These are phyloP conservation scores for Tetrapedia diversipes DNA, from an alignment of 2,888 invertebrate genomes.

Conservation along the genomic window DNA sequence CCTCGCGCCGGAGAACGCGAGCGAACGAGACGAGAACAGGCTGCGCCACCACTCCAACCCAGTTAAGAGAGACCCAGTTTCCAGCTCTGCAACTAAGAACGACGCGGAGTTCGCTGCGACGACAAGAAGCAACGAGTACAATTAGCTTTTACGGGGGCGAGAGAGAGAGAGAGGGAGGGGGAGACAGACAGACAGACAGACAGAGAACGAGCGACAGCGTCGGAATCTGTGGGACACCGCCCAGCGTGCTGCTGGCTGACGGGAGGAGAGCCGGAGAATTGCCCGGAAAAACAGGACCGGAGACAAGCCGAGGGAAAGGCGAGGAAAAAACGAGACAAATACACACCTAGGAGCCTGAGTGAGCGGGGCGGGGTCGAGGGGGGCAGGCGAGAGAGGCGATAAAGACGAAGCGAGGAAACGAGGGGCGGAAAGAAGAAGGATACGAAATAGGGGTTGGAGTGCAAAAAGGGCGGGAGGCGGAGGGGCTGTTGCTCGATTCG, in stretches of 20 bases:
- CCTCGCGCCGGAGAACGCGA: slow-evolving; percentile 22
- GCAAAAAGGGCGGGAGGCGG: not conserved
- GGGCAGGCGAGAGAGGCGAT: slow-evolving; percentile 6
- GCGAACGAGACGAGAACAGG: slow-evolving; percentile 11
- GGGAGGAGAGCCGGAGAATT: slow-evolving; percentile 31
- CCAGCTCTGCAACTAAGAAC: slow-evolving; percentile 60
- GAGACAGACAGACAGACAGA: too few species aligned
- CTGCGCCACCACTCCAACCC: slow-evolving; percentile 45
- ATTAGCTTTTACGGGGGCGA: slow-evolving; percentile 64
- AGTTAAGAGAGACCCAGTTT: slow-evolving; percentile 65
- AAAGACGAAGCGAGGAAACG: slow-evolving; percentile 22
- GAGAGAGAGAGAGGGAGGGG: too few species aligned
- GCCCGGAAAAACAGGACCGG: slow-evolving; percentile 38
- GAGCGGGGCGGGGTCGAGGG: slow-evolving; percentile 10
- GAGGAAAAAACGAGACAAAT: slow-evolving; percentile 1
- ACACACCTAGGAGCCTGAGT: too few species aligned
- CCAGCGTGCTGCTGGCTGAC: not conserved
- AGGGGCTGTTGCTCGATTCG: slow-evolving; percentile 12
- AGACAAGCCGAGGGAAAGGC: slow-evolving; percentile 14
- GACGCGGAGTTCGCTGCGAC: slow-evolving; percentile 55
- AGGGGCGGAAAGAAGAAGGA: slow-evolving; percentile 12
- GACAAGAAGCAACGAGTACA: slow-evolving; percentile 66
- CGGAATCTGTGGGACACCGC: slow-evolving; percentile 40
- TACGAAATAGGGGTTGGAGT: too few species aligned
- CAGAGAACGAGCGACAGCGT: slow-evolving; percentile 58